phyloP scores from a whole-genome alignment of 1,140 invertebrate species.

The Danaus plexippus region DNA sequence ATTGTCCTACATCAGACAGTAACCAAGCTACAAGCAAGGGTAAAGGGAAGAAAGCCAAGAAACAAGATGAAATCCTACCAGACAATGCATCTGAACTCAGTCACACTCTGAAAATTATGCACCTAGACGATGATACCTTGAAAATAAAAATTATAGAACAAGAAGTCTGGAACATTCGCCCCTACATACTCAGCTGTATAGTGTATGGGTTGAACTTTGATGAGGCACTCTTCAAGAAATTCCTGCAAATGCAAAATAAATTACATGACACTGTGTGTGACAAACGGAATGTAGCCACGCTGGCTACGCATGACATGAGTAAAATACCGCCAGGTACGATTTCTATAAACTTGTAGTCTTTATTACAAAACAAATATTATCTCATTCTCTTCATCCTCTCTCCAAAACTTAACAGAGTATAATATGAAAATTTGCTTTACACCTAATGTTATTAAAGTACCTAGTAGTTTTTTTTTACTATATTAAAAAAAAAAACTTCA shows the following conservation, averaged over 20 bases:
- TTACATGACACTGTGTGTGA: conserved; percentile 85
- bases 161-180: conserved; percentile 74
- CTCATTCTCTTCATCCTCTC: too few species aligned
- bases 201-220: conserved; percentile 78
- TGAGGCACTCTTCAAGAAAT: conserved; percentile 80
- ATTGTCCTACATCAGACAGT: conserved; percentile 70
- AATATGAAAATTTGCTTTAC: too few species aligned
- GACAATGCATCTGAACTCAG: conserved; percentile 47
- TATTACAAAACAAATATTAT: neutral
- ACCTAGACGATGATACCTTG: conserved; percentile 71
- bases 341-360: conserved; percentile 11
- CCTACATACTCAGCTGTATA: conserved; percentile 82
- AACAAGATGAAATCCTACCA: conserved; percentile 43
- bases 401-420: too few species aligned
- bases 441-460: too few species aligned
- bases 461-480: too few species aligned
- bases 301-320: conserved; percentile 85
- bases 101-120: conserved; percentile 70
- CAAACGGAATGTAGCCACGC: conserved; percentile 82
- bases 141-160: conserved; percentile 72
- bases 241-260: conserved; percentile 85
- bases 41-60: conserved; percentile 69
- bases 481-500: too few species aligned
- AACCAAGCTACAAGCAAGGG: conserved; percentile 48
- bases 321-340: conserved; percentile 72